These are phyloP conservation scores for Cosmorhoe ocellata DNA, from an alignment of 2,888 invertebrate species.

Conservation along the genomic window DNA sequence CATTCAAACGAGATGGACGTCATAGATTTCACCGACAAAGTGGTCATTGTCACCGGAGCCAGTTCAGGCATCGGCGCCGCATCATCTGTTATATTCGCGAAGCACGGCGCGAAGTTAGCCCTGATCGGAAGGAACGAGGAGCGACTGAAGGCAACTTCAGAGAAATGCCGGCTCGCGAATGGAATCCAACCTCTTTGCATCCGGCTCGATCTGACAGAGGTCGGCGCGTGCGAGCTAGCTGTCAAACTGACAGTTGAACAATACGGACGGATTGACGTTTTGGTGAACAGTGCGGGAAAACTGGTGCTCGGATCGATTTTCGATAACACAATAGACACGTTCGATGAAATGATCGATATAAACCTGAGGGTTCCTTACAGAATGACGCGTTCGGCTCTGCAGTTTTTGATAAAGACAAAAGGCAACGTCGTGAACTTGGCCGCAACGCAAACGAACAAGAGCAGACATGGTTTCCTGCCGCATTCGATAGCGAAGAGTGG, in stretches of 20 bases:
- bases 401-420: slow-evolving; percentile 88
- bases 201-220: slow-evolving; percentile 83
- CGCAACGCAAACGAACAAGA: slow-evolving; percentile 87
- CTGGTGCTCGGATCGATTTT: slow-evolving; percentile 87
- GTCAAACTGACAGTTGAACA: slow-evolving; percentile 84
- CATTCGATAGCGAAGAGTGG: slow-evolving; percentile 47
- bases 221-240: slow-evolving; percentile 84
- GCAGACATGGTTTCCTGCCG: slow-evolving; percentile 49
- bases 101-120: slow-evolving; percentile 51
- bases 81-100: slow-evolving; percentile 51
- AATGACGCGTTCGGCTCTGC: slow-evolving; percentile 89
- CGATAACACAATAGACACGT: slow-evolving; percentile 90
- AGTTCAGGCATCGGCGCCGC: slow-evolving; percentile 65
- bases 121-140: slow-evolving; percentile 57
- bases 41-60: slow-evolving; percentile 60
- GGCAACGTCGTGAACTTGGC: slow-evolving; percentile 95
- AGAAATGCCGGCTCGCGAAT: slow-evolving; percentile 42
- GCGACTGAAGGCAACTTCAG: slow-evolving; percentile 45
- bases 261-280: slow-evolving; percentile 86
- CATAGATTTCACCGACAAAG: slow-evolving; percentile 60
- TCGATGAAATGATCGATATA: slow-evolving; percentile 90
- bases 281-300: slow-evolving; percentile 91
- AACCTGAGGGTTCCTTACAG: slow-evolving; percentile 89
- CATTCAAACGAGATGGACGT: slow-evolving; percentile 18
- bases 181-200: slow-evolving; percentile 56